Base-by-base conservation (phyloP, 2,888 invertebrate species). In the Zygaena filipendulae region DNA sequence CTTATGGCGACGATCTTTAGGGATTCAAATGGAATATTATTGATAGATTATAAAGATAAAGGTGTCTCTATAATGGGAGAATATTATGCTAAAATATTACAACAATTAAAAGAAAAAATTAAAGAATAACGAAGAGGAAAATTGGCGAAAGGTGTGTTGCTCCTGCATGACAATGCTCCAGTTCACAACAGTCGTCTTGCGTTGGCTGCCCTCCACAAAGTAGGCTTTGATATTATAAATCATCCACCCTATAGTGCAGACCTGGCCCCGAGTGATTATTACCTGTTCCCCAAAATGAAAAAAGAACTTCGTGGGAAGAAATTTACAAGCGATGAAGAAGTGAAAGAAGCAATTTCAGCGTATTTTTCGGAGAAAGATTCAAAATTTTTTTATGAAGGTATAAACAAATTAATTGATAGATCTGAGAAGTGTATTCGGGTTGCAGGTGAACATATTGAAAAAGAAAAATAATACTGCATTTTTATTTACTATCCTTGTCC, bases 1-100 rank as follows among this genome's bases (percentile, higher is more conserved):
- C 4, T 24, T 7, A 39, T 37, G 38, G 33, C 35, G n/a, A 32
- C 29, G 3, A 35, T 39, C 12, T 36, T 39, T 29, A 38, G 33
- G 32, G 33, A 40, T 24, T 32, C 14, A 3, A 22, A 36, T 30
- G 36, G 42, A 24, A 36, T 39, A 10, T 14, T 34, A 7, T 19
- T 36, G 8, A 32, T 35, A 12, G n/a, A n/a, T n/a, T n/a, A n/a
- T 12, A 29, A 36, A 19, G 35, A 27, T 23, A 38, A 33, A 35
- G 25, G 14, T 9, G 13, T 18, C n/a, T 23, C 5, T 13, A 37
- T 37, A 18, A 37, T 32, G 14, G 33, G 33, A 25, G 24, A 23
- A 29, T 30, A 37, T 13, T 38, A 36, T 21, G 29, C 31, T 13
- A 16, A 2, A 9, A 8, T 25, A 7, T 11, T 18, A 11, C n/a